Percentiles rank a stretch among this genome's conserved stretches.
Evolutionary conservation across 1,140 invertebrate genomes (phyloP).

Genomic region (Apocrypta bakeri): DNA sequence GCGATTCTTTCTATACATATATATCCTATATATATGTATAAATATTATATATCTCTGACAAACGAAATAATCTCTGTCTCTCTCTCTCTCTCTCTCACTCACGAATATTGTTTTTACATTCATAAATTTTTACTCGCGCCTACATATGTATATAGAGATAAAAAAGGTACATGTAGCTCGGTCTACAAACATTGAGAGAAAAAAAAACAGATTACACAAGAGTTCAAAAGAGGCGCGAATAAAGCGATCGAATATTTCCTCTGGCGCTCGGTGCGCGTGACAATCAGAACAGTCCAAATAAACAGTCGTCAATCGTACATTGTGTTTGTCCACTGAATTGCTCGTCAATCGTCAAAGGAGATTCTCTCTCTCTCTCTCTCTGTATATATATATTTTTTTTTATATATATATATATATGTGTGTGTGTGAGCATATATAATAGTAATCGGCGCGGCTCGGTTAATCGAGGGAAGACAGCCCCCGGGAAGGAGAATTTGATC

Average conservation of each 20-base stretch:
- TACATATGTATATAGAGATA: neutral
- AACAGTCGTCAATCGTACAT: constrained; percentile 1
- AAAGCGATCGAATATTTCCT: neutral
- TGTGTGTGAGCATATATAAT: neutral
- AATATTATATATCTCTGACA: neutral
- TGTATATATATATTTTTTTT: no score
- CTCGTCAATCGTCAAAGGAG: neutral
- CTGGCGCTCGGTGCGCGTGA: neutral
- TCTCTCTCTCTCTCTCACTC: no score
- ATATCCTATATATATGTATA: neutral
- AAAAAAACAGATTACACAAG: neutral
- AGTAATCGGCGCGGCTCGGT: neutral
- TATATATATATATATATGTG: neutral
- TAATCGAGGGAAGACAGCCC: constrained; percentile 5
- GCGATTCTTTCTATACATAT: neutral
- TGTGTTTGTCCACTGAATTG: neutral
- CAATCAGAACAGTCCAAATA: neutral
- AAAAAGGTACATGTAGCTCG: no score
- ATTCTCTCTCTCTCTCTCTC: no score
- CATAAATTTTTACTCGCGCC: no score
- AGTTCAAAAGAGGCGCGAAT: neutral
- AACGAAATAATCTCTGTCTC: no score
- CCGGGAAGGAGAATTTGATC: constrained; percentile 10
- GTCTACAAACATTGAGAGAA: neutral
- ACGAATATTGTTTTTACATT: neutral